A percentile compares a stretch with the other conserved stretches of the same genome.
Conservation (phyloP, 2,113 vertebrate species). For the Campylorhamphus procurvoides region DNA sequence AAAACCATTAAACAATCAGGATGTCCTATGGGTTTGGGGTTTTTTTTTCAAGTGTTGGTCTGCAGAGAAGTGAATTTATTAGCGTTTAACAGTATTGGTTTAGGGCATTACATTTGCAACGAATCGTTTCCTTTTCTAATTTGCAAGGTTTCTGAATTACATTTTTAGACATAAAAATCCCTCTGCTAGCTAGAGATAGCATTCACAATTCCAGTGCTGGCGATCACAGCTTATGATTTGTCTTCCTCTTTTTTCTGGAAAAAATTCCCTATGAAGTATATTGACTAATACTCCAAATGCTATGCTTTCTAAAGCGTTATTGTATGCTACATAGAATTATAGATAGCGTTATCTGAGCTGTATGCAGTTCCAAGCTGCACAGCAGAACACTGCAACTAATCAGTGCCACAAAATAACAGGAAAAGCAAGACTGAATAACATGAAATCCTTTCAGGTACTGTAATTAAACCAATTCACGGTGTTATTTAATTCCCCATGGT, state of each 20-base stretch:
- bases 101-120: not conserved
- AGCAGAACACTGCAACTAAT: not conserved
- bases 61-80: not conserved
- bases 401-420: not conserved
- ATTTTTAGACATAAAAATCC: slow-evolving; percentile 1
- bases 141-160: not conserved
- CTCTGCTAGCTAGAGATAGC: not conserved
- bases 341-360: not conserved
- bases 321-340: not conserved
- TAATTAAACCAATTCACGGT: slow-evolving; percentile 43
- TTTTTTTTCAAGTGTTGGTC: not conserved
- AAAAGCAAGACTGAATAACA: not conserved
- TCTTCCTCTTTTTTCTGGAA: slow-evolving; percentile 20
- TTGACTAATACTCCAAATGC: not conserved
- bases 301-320: not conserved
- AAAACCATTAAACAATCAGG: not conserved
- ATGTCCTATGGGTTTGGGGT: not conserved
- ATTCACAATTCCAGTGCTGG: not conserved
- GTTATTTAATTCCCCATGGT: slow-evolving; percentile 18
- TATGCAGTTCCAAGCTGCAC: not conserved
- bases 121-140: not conserved
- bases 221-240: not conserved
- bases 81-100: not conserved
- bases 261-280: not conserved
- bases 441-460: slow-evolving; percentile 49